These are phyloP conservation scores for Sebastes umbrosus DNA, from an alignment of 2,797 vertebrate genomes.

Conservation along the genomic window DNA sequence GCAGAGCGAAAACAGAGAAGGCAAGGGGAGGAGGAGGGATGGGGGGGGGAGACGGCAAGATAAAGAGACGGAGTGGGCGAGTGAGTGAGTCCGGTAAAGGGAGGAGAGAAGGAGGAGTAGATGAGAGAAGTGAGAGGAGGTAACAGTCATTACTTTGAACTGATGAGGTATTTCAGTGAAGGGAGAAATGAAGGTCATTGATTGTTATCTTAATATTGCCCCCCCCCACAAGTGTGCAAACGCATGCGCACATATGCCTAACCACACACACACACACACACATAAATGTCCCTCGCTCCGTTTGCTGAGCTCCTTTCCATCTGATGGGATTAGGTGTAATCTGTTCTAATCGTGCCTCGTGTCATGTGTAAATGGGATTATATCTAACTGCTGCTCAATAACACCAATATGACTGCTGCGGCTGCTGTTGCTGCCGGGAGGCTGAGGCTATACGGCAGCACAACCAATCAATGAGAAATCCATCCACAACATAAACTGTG, in stretches of 20 bases:
- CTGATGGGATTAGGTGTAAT: constrained; percentile 80
- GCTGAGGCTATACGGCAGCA: constrained; percentile 77
- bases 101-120: constrained; percentile 65
- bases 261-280: not conserved
- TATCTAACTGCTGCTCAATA: constrained; percentile 83
- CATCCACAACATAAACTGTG: constrained; percentile 82
- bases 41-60: constrained; percentile 38
- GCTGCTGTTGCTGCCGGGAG: constrained; percentile 68
- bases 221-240: constrained; percentile 13
- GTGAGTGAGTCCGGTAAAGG: constrained; percentile 62
- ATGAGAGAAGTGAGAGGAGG: constrained; percentile 50
- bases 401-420: constrained; percentile 71
- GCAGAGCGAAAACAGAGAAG: constrained; percentile 72
- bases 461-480: constrained; percentile 84
- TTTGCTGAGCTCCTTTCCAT: constrained; percentile 68
- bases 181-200: constrained; percentile 73
- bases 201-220: constrained; percentile 65
- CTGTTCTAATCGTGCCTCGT: constrained; percentile 77
- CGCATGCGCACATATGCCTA: constrained; percentile 2
- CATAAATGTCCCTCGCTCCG: constrained; percentile 60
- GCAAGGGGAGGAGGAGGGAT: constrained; percentile 43
- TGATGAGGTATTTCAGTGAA: constrained; percentile 62
- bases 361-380: constrained; percentile 82
- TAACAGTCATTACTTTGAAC: constrained; percentile 64
- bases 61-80: constrained; percentile 68